phyloP scores from a whole-genome alignment of 2,113 vertebrate genomes.

The Psilopogon haemacephalus region DNA sequence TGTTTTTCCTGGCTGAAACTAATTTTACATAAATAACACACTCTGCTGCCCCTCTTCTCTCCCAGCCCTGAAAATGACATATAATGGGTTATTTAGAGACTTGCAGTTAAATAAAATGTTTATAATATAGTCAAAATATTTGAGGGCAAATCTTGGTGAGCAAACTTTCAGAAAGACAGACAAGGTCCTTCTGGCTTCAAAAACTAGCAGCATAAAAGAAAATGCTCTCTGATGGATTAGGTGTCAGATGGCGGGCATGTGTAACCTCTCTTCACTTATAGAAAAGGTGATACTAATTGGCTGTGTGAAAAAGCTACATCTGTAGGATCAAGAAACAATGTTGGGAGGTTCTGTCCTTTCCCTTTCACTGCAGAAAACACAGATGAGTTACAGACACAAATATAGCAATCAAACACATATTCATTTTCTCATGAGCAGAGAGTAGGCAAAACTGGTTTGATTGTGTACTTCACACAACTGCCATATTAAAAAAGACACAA shows the following conservation, averaged over 20 bases:
- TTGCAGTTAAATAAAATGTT: not conserved
- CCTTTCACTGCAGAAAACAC: not conserved
- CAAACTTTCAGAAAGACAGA: not conserved
- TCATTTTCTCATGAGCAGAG: not conserved
- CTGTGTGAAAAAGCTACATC: not conserved
- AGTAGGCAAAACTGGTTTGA: not conserved
- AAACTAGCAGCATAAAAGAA: not conserved
- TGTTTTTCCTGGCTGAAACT: not conserved
- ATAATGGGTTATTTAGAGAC: slow-evolving; percentile 3
- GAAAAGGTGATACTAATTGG: not conserved
- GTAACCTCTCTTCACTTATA: not conserved
- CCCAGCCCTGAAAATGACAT: not conserved
- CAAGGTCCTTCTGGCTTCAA: not conserved
- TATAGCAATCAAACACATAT: not conserved
- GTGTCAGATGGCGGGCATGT: not conserved
- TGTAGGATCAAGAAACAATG: not conserved
- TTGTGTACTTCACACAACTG: not conserved
- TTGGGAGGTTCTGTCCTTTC: not conserved
- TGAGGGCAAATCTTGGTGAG: not conserved
- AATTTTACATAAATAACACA: not conserved
- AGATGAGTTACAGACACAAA: not conserved
- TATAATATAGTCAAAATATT: slow-evolving; percentile 20
- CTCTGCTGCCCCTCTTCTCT: not conserved
- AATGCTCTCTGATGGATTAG: not conserved
- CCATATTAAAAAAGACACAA: not conserved